Conservation (phyloP, 2,888 invertebrate species). For the Tupiocoris notatus region DNA sequence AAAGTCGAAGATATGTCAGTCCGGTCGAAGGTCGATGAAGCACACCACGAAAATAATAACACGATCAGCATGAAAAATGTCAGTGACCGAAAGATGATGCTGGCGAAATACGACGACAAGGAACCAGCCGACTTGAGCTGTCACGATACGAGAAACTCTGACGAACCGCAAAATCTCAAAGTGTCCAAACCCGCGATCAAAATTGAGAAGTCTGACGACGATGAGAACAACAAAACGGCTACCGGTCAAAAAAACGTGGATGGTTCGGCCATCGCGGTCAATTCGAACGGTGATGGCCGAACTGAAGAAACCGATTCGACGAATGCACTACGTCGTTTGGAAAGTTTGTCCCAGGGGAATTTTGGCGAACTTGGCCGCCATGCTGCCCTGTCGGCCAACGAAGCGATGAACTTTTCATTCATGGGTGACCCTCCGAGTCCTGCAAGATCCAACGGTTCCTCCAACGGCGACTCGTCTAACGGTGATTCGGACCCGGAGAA, state of each 20-base stretch:
- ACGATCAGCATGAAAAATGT: constrained; percentile 47
- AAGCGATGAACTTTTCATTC: constrained; percentile 50
- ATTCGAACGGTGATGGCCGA: constrained; percentile 50
- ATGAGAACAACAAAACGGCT: constrained; percentile 15
- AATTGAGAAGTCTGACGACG: neutral
- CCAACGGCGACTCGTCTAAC: constrained; percentile 59
- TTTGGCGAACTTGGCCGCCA: constrained; percentile 59
- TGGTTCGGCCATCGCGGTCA: constrained; percentile 21
- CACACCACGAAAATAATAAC: constrained; percentile 45
- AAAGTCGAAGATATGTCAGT: constrained; percentile 47
- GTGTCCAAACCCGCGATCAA: constrained; percentile 9
- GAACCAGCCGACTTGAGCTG: constrained; percentile 50
- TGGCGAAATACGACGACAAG: constrained; percentile 54
- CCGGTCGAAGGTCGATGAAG: constrained; percentile 38
- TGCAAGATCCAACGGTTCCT: constrained; percentile 62
- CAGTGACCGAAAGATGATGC: constrained; percentile 46
- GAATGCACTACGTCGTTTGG: constrained; percentile 72
- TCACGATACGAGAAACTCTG: constrained; percentile 44
- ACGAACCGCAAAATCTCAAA: constrained; percentile 28
- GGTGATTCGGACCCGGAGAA: constrained; percentile 63
- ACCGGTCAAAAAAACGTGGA: constrained; percentile 24
- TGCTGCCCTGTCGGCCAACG: constrained; percentile 14
- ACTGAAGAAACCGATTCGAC: constrained; percentile 57
- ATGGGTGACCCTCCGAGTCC: constrained; percentile 61
- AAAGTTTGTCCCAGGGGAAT: constrained; percentile 76